A percentile compares a stretch with the other conserved stretches of the same genome.
These are phyloP conservation scores for Cichlasoma orientale DNA, from an alignment of 2,797 vertebrate species.

Conservation along the genomic window DNA sequence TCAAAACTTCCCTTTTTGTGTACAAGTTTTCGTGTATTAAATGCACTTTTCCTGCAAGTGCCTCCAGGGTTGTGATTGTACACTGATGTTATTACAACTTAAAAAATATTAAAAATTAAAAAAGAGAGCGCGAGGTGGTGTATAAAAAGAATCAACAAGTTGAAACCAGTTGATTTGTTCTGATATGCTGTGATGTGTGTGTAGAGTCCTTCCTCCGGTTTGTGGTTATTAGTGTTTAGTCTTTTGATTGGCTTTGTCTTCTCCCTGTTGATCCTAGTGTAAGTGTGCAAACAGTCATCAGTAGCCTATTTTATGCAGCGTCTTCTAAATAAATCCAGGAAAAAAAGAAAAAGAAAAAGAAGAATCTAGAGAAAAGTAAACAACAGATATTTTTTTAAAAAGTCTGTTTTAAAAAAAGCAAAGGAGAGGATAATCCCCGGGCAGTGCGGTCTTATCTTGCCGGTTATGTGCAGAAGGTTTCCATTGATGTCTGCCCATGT, in stretches of 20 bases:
- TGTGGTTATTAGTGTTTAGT: conserved; percentile 58
- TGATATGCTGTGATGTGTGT: conserved; percentile 73
- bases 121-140: conserved; percentile 3
- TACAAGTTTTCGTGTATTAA: conserved; percentile 58
- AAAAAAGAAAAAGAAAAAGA: conserved; percentile 63
- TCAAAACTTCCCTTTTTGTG: conserved; percentile 50
- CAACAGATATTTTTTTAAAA: conserved; percentile 51
- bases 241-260: conserved; percentile 71
- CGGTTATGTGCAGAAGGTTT: conserved; percentile 48
- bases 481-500: conserved; percentile 32
- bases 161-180: conserved; percentile 82
- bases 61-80: conserved; percentile 69
- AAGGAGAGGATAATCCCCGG: conserved; percentile 59
- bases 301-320: conserved; percentile 59
- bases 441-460: conserved; percentile 65
- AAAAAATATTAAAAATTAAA: conserved; percentile 33
- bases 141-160: conserved; percentile 83
- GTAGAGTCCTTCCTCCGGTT: conserved; percentile 78
- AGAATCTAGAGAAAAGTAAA: conserved; percentile 62
- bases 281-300: conserved; percentile 90
- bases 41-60: conserved; percentile 79
- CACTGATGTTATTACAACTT: conserved; percentile 58
- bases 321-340: conserved; percentile 63
- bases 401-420: conserved; percentile 59
- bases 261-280: conserved; percentile 84